phyloP scores from a whole-genome alignment of 1,140 invertebrate species.

The Phymorhynchus buccinoides region DNA sequence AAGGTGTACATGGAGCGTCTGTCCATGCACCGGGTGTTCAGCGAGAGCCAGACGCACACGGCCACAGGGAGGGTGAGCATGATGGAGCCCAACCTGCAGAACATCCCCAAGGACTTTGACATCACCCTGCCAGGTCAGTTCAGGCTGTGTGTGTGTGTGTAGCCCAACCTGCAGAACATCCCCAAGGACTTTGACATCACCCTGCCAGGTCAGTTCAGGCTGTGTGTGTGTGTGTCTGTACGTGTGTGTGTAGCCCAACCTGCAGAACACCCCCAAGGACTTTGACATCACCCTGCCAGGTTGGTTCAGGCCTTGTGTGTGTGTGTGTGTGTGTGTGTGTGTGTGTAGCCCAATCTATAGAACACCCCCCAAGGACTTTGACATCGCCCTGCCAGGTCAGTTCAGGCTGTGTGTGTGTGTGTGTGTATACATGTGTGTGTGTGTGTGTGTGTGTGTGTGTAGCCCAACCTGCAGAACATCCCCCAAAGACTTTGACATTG shows the following conservation, averaged over 20 bases:
- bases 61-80: slow-evolving; percentile 92
- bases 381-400: slow-evolving; percentile 68
- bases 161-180: slow-evolving; percentile 94
- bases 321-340: too few relatives aligned
- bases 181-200: slow-evolving; percentile 85
- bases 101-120: slow-evolving; percentile 89
- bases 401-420: neutral
- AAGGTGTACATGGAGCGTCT: slow-evolving; percentile 54
- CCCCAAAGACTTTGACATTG: slow-evolving; percentile 85
- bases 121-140: slow-evolving; percentile 65
- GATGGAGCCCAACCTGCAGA: slow-evolving; percentile 94
- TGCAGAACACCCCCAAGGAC: slow-evolving; percentile 92
- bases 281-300: slow-evolving; percentile 78
- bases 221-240: neutral
- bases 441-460: too few relatives aligned
- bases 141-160: slow-evolving; percentile 74
- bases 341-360: slow-evolving; percentile 91
- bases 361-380: slow-evolving; percentile 91
- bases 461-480: slow-evolving; percentile 96
- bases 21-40: slow-evolving; percentile 80
- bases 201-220: slow-evolving; percentile 51
- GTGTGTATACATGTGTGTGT: too few relatives aligned
- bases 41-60: slow-evolving; percentile 84
- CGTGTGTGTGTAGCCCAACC: slow-evolving; percentile 93
- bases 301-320: too few relatives aligned